Conservation (phyloP, 1,140 invertebrate genomes). For the Metaphire vulgaris region DNA sequence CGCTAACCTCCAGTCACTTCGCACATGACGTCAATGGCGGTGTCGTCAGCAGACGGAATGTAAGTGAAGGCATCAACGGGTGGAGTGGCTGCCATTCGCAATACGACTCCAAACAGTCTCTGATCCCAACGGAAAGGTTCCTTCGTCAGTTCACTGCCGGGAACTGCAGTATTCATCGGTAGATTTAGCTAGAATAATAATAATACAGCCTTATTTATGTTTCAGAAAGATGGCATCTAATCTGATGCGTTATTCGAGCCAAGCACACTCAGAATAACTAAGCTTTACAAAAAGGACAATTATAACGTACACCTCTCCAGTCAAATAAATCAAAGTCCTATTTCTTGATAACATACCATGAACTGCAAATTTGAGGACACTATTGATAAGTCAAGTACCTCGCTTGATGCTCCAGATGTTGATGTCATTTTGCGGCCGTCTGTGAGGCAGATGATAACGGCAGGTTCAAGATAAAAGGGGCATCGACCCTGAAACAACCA, state of each 20-base stretch:
- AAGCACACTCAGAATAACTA: too few species aligned
- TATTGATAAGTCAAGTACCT: too few species aligned
- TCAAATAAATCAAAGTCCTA: too few species aligned
- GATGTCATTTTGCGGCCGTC: slow-evolving; percentile 84
- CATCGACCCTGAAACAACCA: slow-evolving; percentile 72
- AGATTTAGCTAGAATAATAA: slow-evolving; percentile 71
- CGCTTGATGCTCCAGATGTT: slow-evolving; percentile 63
- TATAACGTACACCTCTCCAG: too few species aligned
- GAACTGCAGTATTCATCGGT: slow-evolving; percentile 84
- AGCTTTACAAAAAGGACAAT: too few species aligned
- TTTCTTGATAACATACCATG: too few species aligned
- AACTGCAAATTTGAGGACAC: too few species aligned
- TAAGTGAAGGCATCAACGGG: slow-evolving; percentile 41
- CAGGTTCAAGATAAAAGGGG: slow-evolving; percentile 94
- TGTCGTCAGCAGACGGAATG: slow-evolving; percentile 69
- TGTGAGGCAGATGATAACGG: slow-evolving; percentile 94
- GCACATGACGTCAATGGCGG: slow-evolving; percentile 94
- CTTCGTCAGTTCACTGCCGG: slow-evolving; percentile 90
- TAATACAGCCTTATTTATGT: too few species aligned
- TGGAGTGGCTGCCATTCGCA: slow-evolving; percentile 67
- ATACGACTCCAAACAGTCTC: slow-evolving; percentile 86
- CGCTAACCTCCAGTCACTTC: slow-evolving; percentile 96
- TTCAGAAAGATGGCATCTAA: too few species aligned
- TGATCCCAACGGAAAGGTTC: slow-evolving; percentile 99
- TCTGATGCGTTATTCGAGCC: slow-evolving; percentile 3